Evolutionary conservation across 2,888 invertebrate species (phyloP).

Genomic region (Rhabditoides inermis): DNA sequence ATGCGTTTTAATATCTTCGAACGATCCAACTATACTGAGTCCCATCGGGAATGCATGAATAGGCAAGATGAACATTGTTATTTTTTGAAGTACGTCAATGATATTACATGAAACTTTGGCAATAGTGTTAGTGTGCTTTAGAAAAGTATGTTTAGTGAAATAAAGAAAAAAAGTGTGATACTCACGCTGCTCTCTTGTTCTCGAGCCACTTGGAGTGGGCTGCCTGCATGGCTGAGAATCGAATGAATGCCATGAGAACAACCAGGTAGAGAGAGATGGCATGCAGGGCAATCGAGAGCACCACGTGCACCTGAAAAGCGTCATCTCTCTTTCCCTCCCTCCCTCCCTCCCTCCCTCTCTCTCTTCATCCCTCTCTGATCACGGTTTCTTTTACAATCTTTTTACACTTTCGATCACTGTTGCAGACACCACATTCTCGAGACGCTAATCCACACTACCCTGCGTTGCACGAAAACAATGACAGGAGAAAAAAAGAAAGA

Average conservation of each 20-base stretch:
- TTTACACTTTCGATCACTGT: too few relatives aligned
- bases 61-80: too few relatives aligned
- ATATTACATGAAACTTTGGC: background rate
- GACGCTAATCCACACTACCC: too few relatives aligned
- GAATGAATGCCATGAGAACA: slow-evolving; percentile 44
- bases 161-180: background rate
- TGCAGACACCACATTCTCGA: too few relatives aligned
- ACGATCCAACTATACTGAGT: too few relatives aligned
- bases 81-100: too few relatives aligned
- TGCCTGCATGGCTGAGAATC: slow-evolving; percentile 29
- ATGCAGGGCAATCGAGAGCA: slow-evolving; percentile 36
- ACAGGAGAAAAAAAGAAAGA: too few relatives aligned
- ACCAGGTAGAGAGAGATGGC: slow-evolving; percentile 41
- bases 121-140: background rate
- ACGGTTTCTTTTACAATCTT: background rate
- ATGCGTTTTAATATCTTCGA: too few relatives aligned
- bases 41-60: too few relatives aligned
- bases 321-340: background rate
- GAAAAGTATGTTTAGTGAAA: background rate
- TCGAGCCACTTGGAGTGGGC: slow-evolving; percentile 21
- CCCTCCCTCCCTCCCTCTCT: background rate
- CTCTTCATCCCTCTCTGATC: background rate
- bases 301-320: slow-evolving; percentile 25
- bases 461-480: too few relatives aligned
- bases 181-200: slow-evolving; percentile 24